These are phyloP conservation scores for Gallinago stenura DNA, from an alignment of 2,797 vertebrate genomes.

Conservation along the genomic window DNA sequence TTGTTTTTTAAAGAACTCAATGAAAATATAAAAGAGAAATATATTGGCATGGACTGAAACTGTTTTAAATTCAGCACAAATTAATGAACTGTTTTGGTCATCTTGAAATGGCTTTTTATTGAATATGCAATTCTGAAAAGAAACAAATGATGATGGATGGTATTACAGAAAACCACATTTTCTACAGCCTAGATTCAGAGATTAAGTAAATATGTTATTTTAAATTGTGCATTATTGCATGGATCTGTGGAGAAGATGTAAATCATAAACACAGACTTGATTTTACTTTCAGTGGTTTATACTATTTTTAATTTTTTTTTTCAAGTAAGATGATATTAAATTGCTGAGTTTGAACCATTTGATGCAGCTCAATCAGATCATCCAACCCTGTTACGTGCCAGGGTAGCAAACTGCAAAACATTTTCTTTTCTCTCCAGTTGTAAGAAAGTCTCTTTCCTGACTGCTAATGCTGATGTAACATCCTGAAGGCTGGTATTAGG, in stretches of 20 bases:
- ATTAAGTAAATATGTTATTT: not conserved
- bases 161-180: not conserved
- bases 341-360: not conserved
- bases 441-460: not conserved
- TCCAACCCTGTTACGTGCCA: accelerated
- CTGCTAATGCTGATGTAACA: not conserved
- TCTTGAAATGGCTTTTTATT: not conserved
- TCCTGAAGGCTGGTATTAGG: not conserved
- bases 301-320: not conserved
- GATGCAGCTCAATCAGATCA: not conserved
- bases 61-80: not conserved
- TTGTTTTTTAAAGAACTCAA: not conserved
- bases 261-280: not conserved
- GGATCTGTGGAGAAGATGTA: not conserved
- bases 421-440: accelerated
- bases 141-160: not conserved
- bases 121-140: not conserved
- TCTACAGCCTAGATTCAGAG: not conserved
- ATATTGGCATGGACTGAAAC: not conserved
- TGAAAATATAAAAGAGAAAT: not conserved
- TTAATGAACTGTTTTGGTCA: not conserved
- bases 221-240: not conserved
- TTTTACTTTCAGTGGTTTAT: not conserved
- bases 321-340: not conserved
- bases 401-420: not conserved